A percentile compares a stretch with the other conserved stretches of the same genome.
These are phyloP conservation scores for Lysiphlebus fabarum DNA, from an alignment of 1,140 invertebrate genomes.

Conservation along the genomic window DNA sequence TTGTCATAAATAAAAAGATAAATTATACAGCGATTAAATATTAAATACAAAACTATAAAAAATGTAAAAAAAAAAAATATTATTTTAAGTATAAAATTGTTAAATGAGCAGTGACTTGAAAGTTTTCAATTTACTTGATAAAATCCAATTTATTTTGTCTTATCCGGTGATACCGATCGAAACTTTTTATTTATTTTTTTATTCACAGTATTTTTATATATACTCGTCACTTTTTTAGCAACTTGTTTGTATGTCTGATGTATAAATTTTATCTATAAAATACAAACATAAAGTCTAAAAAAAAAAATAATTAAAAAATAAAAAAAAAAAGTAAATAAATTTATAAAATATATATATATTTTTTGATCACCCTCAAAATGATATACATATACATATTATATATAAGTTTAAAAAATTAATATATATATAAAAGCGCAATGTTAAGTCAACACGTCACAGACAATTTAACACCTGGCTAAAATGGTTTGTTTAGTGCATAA, in stretches of 20 bases:
- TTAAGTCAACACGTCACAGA: slow-evolving; percentile 45
- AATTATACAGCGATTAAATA: too few species aligned
- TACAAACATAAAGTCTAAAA: neutral
- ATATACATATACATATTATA: too few species aligned
- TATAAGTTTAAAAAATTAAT: too few species aligned
- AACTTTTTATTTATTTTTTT: slow-evolving; percentile 27
- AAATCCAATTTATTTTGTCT: slow-evolving; percentile 19
- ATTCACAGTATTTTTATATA: neutral
- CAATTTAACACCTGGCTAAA: slow-evolving; percentile 56
- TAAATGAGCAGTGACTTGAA: slow-evolving; percentile 23
- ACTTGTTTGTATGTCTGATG: neutral
- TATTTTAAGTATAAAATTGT: too few species aligned
- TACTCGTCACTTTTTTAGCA: neutral
- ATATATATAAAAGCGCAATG: slow-evolving; percentile 18
- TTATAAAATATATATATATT: too few species aligned
- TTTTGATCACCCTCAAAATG: too few species aligned
- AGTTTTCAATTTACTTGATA: slow-evolving; percentile 23
- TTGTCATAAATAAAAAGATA: too few species aligned
- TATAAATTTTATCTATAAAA: neutral
- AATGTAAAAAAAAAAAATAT: neutral
- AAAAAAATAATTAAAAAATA: slow-evolving; percentile 9
- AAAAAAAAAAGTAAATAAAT: too few species aligned
- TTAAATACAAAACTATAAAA: neutral
- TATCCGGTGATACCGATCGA: slow-evolving; percentile 30
- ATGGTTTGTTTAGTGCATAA: slow-evolving; percentile 54